These are phyloP conservation scores for Drosophila pallidifrons DNA, from an alignment of 1,140 invertebrate species.

Conservation along the genomic window DNA sequence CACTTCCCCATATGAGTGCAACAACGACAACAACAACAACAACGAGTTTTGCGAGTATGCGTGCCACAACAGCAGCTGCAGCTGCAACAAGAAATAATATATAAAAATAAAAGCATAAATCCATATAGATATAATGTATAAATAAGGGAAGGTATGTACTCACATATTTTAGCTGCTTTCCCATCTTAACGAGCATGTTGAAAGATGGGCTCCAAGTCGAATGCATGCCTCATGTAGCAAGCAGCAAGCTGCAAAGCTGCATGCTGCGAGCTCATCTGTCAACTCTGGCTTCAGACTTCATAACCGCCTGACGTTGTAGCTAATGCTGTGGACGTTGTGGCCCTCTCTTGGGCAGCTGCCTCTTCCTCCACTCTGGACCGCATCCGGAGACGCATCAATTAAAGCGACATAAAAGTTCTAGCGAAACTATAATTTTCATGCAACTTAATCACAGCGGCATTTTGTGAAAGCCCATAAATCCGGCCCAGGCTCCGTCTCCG, in stretches of 20 bases:
- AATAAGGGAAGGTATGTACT: conserved; percentile 20
- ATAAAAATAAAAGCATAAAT: conserved; percentile 6
- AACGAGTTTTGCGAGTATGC: neutral
- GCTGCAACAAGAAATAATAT: conserved; percentile 1
- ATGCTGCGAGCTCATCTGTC: conserved; percentile 56
- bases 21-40: neutral
- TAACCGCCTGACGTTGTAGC: conserved; percentile 26
- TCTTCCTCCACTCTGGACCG: conserved; percentile 19
- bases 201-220: conserved; percentile 29
- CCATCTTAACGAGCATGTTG: conserved; percentile 62
- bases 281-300: conserved; percentile 39
- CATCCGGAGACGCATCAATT: conserved; percentile 76
- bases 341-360: neutral
- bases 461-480: conserved; percentile 60
- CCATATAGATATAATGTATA: conserved; percentile 20
- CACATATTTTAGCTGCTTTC: conserved; percentile 5
- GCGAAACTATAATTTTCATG: conserved; percentile 79
- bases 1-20: neutral
- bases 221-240: conserved; percentile 20
- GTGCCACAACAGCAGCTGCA: neutral
- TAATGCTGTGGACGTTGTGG: neutral
- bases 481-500: conserved; percentile 16
- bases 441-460: conserved; percentile 79
- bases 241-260: conserved; percentile 24
- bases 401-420: conserved; percentile 76